Conservation (phyloP, 2,888 invertebrate genomes). For the Timema podura region DNA sequence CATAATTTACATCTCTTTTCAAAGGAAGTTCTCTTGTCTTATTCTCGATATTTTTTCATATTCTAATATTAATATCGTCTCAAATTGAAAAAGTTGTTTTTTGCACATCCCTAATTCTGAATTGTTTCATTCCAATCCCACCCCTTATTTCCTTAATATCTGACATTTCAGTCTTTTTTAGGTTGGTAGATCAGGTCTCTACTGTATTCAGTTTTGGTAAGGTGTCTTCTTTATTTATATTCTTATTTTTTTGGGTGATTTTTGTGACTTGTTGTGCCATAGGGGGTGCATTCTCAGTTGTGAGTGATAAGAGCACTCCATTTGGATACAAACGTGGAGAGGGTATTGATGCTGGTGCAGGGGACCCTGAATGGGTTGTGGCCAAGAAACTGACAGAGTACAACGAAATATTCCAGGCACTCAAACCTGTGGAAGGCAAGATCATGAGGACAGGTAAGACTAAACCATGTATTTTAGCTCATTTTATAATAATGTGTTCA, state of each 20-base stretch:
- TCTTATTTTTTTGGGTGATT: neutral
- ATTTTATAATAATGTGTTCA: too few relatives aligned
- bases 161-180: too few relatives aligned
- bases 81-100: conserved; percentile 34
- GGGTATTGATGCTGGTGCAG: conserved; percentile 93
- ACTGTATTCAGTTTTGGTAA: too few relatives aligned
- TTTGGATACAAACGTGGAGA: conserved; percentile 93
- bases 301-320: conserved; percentile 80
- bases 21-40: too few relatives aligned
- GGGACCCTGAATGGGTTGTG: conserved; percentile 97
- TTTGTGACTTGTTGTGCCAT: neutral
- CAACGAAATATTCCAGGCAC: conserved; percentile 74
- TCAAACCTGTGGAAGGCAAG: conserved; percentile 89
- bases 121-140: neutral
- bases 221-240: too few relatives aligned
- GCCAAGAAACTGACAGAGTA: conserved; percentile 80
- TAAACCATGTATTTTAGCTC: too few relatives aligned
- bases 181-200: too few relatives aligned
- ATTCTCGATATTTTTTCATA: too few relatives aligned
- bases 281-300: conserved; percentile 87
- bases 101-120: neutral
- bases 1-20: too few relatives aligned
- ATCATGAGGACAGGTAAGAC: conserved; percentile 81
- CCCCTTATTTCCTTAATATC: neutral
- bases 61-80: too few relatives aligned